Percentiles rank a stretch among this genome's conserved stretches.
These are phyloP conservation scores for Panurus biarmicus DNA, from an alignment of 2,113 vertebrate genomes.

Conservation along the genomic window DNA sequence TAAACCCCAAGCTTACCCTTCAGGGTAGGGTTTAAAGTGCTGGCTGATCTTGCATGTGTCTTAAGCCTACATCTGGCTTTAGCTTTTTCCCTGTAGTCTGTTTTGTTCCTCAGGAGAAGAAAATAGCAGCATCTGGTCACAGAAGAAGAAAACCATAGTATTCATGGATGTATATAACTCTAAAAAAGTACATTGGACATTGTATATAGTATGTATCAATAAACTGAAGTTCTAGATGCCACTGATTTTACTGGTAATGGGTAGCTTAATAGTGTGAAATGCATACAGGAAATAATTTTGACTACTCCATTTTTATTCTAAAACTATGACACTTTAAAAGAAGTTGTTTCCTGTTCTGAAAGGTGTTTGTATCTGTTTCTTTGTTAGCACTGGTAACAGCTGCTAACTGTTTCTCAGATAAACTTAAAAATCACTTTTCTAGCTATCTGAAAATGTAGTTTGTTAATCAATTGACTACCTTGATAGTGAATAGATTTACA, in stretches of 20 bases:
- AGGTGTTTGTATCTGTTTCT: neutral
- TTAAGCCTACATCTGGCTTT: neutral
- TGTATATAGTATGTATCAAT: neutral
- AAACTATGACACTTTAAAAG: neutral
- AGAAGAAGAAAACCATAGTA: neutral
- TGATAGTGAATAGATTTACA: neutral
- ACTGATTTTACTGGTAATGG: neutral
- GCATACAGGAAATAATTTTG: neutral
- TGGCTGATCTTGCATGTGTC: neutral
- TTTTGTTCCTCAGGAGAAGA: neutral
- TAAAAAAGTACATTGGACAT: neutral
- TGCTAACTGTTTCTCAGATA: neutral
- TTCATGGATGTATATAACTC: neutral
- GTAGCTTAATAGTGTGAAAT: neutral
- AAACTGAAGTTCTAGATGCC: neutral
- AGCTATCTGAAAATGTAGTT: neutral
- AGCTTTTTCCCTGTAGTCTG: neutral
- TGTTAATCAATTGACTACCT: neutral
- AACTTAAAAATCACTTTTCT: neutral
- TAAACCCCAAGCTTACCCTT: neutral
- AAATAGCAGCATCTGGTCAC: neutral
- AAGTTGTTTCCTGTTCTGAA: neutral
- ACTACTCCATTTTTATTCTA: neutral
- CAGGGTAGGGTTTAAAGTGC: neutral
- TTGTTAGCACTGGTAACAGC: neutral